These are phyloP conservation scores for Acleris sparsana DNA, from an alignment of 2,888 invertebrate genomes.

Conservation along the genomic window DNA sequence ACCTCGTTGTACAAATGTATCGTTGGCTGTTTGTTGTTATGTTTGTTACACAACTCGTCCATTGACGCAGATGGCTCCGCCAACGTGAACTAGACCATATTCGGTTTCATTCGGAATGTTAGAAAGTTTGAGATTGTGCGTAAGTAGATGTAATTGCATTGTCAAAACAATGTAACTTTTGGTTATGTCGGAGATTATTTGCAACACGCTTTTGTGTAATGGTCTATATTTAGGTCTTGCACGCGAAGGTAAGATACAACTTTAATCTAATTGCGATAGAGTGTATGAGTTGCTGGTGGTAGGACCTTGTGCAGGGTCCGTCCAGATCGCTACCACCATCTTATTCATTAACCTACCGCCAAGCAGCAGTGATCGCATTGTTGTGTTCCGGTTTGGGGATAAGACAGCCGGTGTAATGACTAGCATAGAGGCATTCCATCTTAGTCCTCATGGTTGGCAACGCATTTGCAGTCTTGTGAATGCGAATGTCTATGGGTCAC, in stretches of 20 bases:
- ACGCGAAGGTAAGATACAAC: not conserved
- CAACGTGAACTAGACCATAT: constrained; percentile 23
- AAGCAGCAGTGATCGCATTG: too few species aligned
- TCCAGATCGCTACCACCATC: too few species aligned
- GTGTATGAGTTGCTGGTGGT: too few species aligned
- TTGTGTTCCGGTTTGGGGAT: too few species aligned
- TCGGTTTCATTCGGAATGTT: constrained; percentile 23
- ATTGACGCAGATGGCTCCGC: constrained; percentile 12
- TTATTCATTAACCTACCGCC: too few species aligned
- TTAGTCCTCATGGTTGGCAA: too few species aligned
- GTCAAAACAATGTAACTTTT: constrained; percentile 25
- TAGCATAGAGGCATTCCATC: too few species aligned
- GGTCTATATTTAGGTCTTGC: constrained; percentile 4
- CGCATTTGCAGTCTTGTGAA: too few species aligned
- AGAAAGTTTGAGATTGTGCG: constrained; percentile 20
- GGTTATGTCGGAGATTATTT: constrained; percentile 21
- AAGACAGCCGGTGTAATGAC: too few species aligned
- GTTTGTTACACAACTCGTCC: constrained; percentile 9
- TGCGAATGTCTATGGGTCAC: too few species aligned
- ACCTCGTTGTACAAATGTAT: not conserved
- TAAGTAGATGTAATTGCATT: constrained; percentile 26
- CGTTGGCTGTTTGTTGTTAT: constrained; percentile 3
- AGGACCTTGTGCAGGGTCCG: too few species aligned
- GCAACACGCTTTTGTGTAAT: constrained; percentile 7
- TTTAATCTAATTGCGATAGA: not conserved